Conservation (phyloP, 2,888 invertebrate genomes). For the Tricholauxania praeusta region DNA sequence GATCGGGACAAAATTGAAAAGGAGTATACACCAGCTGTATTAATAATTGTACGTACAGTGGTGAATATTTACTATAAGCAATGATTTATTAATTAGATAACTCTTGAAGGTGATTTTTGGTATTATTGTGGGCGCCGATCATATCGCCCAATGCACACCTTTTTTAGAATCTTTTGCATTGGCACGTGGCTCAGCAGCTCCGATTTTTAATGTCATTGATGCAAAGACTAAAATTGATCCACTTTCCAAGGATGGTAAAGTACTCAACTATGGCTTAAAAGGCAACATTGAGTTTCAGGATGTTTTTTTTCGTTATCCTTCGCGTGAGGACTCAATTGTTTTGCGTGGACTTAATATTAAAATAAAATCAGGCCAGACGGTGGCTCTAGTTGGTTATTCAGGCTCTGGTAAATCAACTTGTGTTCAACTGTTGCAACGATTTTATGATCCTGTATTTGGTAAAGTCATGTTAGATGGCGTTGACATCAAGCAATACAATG, state of each 20-base stretch:
- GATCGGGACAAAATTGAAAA: slow-evolving; percentile 72
- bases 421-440: slow-evolving; percentile 77
- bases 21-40: slow-evolving; percentile 76
- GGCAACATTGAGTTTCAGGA: slow-evolving; percentile 78
- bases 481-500: slow-evolving; percentile 77
- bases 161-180: slow-evolving; percentile 79
- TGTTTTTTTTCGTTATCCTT: slow-evolving; percentile 80
- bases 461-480: slow-evolving; percentile 72
- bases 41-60: slow-evolving; percentile 73
- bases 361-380: slow-evolving; percentile 74
- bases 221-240: slow-evolving; percentile 79
- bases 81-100: slow-evolving; percentile 39
- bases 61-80: not conserved
- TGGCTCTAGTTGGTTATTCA: slow-evolving; percentile 79
- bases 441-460: slow-evolving; percentile 75
- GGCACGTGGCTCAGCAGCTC: slow-evolving; percentile 79
- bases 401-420: slow-evolving; percentile 87
- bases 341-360: slow-evolving; percentile 75
- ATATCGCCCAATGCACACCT: slow-evolving; percentile 78
- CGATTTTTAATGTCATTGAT: slow-evolving; percentile 82
- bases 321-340: slow-evolving; percentile 77
- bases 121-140: slow-evolving; percentile 80
- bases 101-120: slow-evolving; percentile 72
- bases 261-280: slow-evolving; percentile 67
- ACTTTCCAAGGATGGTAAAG: slow-evolving; percentile 75